Evolutionary conservation across 2,888 invertebrate species (phyloP).

Genomic region (Acronicta alni): DNA sequence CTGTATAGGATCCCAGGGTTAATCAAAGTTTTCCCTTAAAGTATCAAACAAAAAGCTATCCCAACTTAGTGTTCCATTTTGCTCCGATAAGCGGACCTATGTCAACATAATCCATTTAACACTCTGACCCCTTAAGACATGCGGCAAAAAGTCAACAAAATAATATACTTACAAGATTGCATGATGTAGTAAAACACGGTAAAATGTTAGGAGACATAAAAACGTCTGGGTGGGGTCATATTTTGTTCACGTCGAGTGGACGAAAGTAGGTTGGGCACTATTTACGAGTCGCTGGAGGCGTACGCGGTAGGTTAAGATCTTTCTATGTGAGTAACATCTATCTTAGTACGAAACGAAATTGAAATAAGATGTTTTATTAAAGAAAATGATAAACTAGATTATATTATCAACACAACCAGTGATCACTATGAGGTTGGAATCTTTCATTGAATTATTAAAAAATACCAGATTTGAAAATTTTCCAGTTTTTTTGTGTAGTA

Average conservation of each 20-base stretch:
- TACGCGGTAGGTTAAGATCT: conserved; percentile 22
- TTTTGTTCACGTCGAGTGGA: conserved; percentile 33
- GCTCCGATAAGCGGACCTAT: neutral
- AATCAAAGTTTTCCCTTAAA: too few species aligned
- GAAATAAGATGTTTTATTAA: too few species aligned
- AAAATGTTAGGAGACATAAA: conserved; percentile 34
- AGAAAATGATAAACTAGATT: too few species aligned
- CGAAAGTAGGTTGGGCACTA: conserved; percentile 30
- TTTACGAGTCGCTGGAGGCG: conserved; percentile 28
- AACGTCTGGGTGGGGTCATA: conserved; percentile 29
- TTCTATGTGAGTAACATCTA: conserved; percentile 5
- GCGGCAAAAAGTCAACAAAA: neutral
- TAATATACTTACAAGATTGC: conserved; percentile 31
- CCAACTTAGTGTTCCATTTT: neutral
- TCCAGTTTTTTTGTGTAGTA: too few species aligned
- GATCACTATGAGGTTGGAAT: neutral
- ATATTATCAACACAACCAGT: too few species aligned
- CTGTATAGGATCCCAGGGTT: too few species aligned
- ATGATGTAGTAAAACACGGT: conserved; percentile 19
- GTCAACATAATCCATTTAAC: neutral
- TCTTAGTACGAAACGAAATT: neutral
- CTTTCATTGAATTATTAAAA: neutral
- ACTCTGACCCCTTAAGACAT: neutral
- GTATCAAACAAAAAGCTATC: too few species aligned
- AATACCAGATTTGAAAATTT: too few species aligned